Conservation (phyloP, 2,113 vertebrate species). For the Uria aalge region DNA sequence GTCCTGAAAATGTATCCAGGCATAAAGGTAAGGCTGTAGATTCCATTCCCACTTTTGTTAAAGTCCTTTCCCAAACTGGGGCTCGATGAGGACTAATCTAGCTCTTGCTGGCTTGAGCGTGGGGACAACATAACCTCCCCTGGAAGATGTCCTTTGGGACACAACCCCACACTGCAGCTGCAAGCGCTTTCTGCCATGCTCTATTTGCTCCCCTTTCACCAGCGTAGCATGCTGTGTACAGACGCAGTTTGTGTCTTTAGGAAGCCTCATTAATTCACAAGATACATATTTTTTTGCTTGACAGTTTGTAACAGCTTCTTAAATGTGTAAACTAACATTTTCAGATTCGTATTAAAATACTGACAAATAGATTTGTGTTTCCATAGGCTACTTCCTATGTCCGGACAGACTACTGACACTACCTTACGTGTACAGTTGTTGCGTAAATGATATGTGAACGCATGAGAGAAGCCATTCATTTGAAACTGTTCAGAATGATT, state of each 20-base stretch:
- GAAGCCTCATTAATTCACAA: constrained; percentile 75
- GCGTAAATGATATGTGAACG: constrained; percentile 41
- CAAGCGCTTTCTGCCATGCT: background rate
- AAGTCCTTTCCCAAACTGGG: background rate
- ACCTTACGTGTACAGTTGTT: background rate
- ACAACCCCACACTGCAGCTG: background rate
- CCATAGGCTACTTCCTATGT: constrained; percentile 52
- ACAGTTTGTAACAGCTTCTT: constrained; percentile 73
- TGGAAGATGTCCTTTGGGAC: background rate
- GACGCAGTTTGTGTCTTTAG: constrained; percentile 26
- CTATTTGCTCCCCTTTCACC: background rate
- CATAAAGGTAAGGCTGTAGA: background rate
- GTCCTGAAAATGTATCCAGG: background rate
- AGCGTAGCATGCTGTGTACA: background rate
- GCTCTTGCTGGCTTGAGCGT: background rate
- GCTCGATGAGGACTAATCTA: background rate
- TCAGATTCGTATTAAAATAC: constrained; percentile 28
- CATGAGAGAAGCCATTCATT: constrained; percentile 65
- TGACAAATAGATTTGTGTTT: constrained; percentile 62
- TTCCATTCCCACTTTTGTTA: background rate
- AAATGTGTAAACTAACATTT: constrained; percentile 70
- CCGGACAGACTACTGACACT: constrained; percentile 18
- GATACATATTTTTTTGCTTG: constrained; percentile 59
- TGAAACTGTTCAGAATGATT: constrained; percentile 67
- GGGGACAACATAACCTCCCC: background rate